Conservation (phyloP, 1,140 invertebrate species). For the Nasonia vitripennis region DNA sequence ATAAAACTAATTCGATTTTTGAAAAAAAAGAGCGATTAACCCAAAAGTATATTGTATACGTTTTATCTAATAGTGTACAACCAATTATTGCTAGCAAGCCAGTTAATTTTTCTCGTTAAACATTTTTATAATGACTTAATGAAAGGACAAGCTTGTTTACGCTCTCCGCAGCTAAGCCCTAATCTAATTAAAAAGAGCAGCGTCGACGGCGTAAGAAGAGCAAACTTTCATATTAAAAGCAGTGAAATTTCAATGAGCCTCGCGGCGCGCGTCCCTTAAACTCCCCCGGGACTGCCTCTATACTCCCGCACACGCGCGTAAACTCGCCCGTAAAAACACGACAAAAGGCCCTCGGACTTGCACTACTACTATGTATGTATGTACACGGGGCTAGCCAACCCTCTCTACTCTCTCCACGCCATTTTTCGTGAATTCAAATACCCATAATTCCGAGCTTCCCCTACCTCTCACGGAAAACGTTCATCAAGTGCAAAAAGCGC, state of each 20-base stretch:
- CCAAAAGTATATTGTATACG: too few relatives aligned
- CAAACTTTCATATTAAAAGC: slow-evolving; percentile 19
- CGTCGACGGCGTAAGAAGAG: background rate
- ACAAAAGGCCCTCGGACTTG: background rate
- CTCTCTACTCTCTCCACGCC: background rate
- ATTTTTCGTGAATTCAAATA: slow-evolving; percentile 11
- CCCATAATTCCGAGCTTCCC: background rate
- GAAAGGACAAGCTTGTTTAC: background rate
- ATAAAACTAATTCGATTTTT: too few relatives aligned
- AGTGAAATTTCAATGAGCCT: slow-evolving; percentile 32
- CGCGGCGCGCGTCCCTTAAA: background rate
- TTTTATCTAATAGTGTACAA: too few relatives aligned
- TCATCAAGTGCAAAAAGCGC: slow-evolving; percentile 24
- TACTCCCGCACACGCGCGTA: background rate
- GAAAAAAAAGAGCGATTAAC: too few relatives aligned
- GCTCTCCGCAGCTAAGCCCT: background rate
- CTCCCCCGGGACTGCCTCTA: background rate
- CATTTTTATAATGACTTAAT: background rate
- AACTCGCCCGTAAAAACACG: slow-evolving; percentile 23
- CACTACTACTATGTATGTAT: background rate
- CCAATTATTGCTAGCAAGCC: too few relatives aligned
- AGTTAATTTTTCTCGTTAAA: slow-evolving; percentile 1
- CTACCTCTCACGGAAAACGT: background rate
- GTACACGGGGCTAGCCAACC: too few relatives aligned
- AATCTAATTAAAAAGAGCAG: slow-evolving; percentile 4